Evolutionary conservation across 1,140 invertebrate species (phyloP).

Genomic region (Microplitis mediator): DNA sequence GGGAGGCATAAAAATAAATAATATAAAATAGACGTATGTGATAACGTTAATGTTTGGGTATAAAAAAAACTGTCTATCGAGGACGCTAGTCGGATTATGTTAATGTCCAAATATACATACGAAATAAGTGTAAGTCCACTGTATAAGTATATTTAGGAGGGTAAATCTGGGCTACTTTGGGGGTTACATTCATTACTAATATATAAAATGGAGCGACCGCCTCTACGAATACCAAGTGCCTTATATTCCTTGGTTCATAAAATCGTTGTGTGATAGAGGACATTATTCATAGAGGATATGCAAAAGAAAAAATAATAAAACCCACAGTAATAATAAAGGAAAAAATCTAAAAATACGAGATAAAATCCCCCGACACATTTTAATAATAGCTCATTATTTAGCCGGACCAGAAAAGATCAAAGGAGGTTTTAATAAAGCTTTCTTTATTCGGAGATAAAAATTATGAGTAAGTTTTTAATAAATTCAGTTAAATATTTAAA

Average conservation of each 20-base stretch:
- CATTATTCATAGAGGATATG: slow-evolving; percentile 9
- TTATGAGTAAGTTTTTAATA: too few relatives aligned
- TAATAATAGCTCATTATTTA: too few relatives aligned
- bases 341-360: not conserved
- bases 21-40: not conserved
- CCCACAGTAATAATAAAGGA: not conserved
- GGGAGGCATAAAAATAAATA: too few relatives aligned
- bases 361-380: too few relatives aligned
- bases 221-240: slow-evolving; percentile 25
- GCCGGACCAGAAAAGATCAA: too few relatives aligned
- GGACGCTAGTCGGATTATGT: not conserved
- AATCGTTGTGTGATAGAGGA: slow-evolving; percentile 11
- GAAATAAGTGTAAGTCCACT: not conserved
- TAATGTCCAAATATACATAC: not conserved
- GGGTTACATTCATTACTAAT: slow-evolving; percentile 17
- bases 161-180: not conserved
- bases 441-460: not conserved
- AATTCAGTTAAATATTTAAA: too few relatives aligned
- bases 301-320: not conserved
- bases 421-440: too few relatives aligned
- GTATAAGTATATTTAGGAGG: not conserved
- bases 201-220: slow-evolving; percentile 12
- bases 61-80: not conserved
- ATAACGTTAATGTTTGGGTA: not conserved
- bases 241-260: slow-evolving; percentile 29